phyloP scores from a whole-genome alignment of 2,888 invertebrate genomes.

The Platycheirus rosarum region DNA sequence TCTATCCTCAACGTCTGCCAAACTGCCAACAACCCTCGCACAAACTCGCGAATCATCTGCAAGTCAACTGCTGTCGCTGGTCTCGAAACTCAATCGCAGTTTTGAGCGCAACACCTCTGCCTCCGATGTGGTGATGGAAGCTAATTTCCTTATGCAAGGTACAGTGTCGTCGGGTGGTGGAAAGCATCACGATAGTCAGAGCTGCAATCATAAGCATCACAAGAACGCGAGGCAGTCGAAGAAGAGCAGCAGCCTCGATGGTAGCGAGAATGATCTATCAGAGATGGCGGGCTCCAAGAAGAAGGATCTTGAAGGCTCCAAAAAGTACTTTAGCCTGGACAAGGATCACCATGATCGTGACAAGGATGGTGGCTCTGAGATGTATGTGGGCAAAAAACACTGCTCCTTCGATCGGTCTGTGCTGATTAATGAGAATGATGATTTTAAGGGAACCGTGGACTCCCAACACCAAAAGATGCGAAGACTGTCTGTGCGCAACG shows the following conservation, averaged over 20 bases:
- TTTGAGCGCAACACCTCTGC: slow-evolving; percentile 72
- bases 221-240: slow-evolving; percentile 57
- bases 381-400: slow-evolving; percentile 70
- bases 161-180: slow-evolving; percentile 46
- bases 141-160: slow-evolving; percentile 70
- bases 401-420: slow-evolving; percentile 75
- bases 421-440: slow-evolving; percentile 46
- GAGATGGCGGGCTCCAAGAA: slow-evolving; percentile 58
- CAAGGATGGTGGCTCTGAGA: slow-evolving; percentile 65
- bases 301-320: slow-evolving; percentile 70
- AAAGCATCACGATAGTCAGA: slow-evolving; percentile 48
- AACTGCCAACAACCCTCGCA: slow-evolving; percentile 61
- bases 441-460: slow-evolving; percentile 26
- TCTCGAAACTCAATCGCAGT: slow-evolving; percentile 72
- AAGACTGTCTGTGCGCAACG: slow-evolving; percentile 70
- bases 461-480: slow-evolving; percentile 62
- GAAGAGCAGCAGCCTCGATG: slow-evolving; percentile 75
- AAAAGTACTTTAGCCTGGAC: slow-evolving; percentile 75
- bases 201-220: slow-evolving; percentile 51
- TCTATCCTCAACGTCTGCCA: slow-evolving; percentile 44
- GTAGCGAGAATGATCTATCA: slow-evolving; percentile 71
- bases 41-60: slow-evolving; percentile 69
- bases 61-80: slow-evolving; percentile 67
- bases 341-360: slow-evolving; percentile 73
- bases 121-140: slow-evolving; percentile 75